Evolutionary conservation across 2,797 vertebrate species (phyloP).

Genomic region (Discoglossus pictus): DNA sequence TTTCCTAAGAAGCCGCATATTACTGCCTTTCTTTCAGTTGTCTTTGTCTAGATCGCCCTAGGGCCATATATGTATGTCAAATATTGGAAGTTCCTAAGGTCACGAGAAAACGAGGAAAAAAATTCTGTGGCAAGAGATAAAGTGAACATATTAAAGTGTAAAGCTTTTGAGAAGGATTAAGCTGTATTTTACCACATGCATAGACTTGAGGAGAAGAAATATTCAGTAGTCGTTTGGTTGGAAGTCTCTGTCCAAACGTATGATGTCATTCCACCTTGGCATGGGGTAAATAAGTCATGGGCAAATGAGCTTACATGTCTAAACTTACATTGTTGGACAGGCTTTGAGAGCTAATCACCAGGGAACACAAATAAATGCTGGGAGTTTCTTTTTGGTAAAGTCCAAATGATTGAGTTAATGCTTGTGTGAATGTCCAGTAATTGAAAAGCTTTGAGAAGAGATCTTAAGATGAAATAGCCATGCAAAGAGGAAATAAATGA

Average conservation of each 20-base stretch:
- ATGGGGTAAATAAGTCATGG: constrained; percentile 8
- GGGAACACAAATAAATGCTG: background rate
- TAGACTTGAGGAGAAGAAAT: constrained; percentile 42
- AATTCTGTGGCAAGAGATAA: background rate
- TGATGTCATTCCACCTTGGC: constrained; percentile 19
- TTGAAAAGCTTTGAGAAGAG: constrained; percentile 19
- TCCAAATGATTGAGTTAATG: background rate
- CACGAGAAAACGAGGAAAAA: constrained; percentile 11
- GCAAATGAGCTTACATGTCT: constrained; percentile 9
- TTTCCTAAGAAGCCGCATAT: background rate
- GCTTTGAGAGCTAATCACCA: background rate
- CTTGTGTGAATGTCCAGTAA: constrained; percentile 33
- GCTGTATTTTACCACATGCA: constrained; percentile 16
- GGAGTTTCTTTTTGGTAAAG: background rate
- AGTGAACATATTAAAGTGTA: background rate
- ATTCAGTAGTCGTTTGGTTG: constrained; percentile 21
- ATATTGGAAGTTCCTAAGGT: background rate
- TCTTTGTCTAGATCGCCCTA: constrained; percentile 34
- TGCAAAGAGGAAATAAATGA: constrained; percentile 15
- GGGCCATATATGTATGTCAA: constrained; percentile 4
- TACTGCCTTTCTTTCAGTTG: constrained; percentile 36
- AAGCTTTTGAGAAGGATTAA: constrained; percentile 37
- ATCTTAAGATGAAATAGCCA: constrained; percentile 4
- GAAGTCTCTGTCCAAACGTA: constrained; percentile 15
- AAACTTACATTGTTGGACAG: constrained; percentile 31